Evolutionary conservation across 2,797 vertebrate genomes (phyloP), one percentile per base, ranked within the genome.

Genomic region (Pseudochromis fuscus): DNA sequence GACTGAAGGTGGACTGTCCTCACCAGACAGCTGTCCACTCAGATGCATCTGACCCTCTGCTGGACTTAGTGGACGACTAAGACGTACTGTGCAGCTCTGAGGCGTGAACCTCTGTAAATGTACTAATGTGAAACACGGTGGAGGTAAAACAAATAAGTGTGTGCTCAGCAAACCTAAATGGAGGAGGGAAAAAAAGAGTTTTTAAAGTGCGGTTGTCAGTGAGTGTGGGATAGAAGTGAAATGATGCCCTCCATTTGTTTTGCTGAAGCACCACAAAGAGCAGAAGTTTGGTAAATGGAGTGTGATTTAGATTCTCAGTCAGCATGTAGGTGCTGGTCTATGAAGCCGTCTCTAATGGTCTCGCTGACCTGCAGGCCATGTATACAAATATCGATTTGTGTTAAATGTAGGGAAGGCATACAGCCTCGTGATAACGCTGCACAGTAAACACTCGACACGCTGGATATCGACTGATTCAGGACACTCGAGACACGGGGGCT

Each of bases 241-340:
- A 69, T 35, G 46, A 80, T 64, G 35, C 64, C 40, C 48, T 63
- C 51, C 56, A 35, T 79, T 82, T 75, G 31, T 63, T 81, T 44
- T 84, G 64, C 68, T 78, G 72, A 72, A 77, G 72, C 45, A 33
- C 28, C 45, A 48, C 16, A 5, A 46, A 71, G 23, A 62, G 45
- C 49, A 62, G 48, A 57, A 28, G 60, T 50, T 64, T 4, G 60
- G 60, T 75, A 82, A 86, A 86, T 86, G 85, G 60, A 58, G 63
- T 82, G 75, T 64, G 78, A 70, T 73, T 81, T 73, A 66, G 55
- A 72, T 63, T 81, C 72, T 67, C 48, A 56, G 84, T 88, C 81
- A 87, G 84, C 82, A 71, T 68, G 21, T 68, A 51, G 61, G 64
- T 52, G 49, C 31, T 66, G 6, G 57, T 79, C 68, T 53, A 62